A percentile compares a stretch with the other conserved stretches of the same genome.
phyloP scores from a whole-genome alignment of 2,113 vertebrate genomes.

The Zosterops pallidus region DNA sequence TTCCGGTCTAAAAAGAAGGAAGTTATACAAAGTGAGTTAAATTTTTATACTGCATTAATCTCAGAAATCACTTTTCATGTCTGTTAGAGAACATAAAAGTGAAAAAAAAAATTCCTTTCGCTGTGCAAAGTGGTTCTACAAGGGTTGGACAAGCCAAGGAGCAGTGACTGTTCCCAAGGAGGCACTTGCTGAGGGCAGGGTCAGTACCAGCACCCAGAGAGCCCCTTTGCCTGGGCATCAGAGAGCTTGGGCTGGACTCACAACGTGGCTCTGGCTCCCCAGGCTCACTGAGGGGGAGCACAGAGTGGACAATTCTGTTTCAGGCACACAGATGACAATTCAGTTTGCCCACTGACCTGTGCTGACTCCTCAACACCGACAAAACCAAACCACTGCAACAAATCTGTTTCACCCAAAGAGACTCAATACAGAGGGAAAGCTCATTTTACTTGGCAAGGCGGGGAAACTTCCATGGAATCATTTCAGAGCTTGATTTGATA shows the following conservation, averaged over 20 bases:
- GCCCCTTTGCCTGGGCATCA: background rate
- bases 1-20: background rate
- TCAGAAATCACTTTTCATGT: conserved; percentile 23
- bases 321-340: background rate
- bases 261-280: background rate
- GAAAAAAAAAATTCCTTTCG: background rate
- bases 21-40: background rate
- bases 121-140: background rate
- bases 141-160: background rate
- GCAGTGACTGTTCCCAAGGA: background rate
- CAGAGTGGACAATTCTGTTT: background rate
- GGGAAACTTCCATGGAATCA: background rate
- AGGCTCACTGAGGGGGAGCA: background rate
- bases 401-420: background rate
- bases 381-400: conserved; percentile 1
- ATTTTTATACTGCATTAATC: conserved; percentile 30
- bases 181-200: rapidly evolving
- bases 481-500: background rate
- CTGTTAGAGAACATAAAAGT: background rate
- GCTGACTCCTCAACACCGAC: background rate
- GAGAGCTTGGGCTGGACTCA: background rate
- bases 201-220: background rate
- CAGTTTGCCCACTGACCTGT: conserved; percentile 22
- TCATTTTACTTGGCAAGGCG: background rate
- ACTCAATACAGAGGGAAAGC: background rate